These are phyloP conservation scores for Antedon mediterranea DNA, from an alignment of 53 echinoderm and acorn worm genomes.

Conservation along the genomic window DNA sequence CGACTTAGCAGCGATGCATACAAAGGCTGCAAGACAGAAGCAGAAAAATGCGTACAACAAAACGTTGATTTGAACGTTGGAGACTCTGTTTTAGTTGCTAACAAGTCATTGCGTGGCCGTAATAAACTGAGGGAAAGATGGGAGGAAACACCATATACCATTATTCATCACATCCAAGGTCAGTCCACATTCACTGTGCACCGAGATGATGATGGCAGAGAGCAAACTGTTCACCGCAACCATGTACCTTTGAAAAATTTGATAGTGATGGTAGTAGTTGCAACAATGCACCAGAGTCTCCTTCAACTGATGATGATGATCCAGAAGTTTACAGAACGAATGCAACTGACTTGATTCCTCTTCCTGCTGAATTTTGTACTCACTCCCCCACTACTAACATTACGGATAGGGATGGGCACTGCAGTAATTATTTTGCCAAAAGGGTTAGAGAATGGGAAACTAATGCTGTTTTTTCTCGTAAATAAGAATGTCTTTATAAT, in stretches of 20 bases:
- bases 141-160: slow-evolving; percentile 3
- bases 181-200: background rate
- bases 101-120: slow-evolving; percentile 2
- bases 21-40: background rate
- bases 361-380: no score
- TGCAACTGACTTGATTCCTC: no score
- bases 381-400: slow-evolving; percentile 4
- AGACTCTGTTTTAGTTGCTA: slow-evolving; percentile 3
- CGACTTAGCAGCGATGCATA: background rate
- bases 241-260: background rate
- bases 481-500: background rate
- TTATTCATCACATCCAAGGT: background rate
- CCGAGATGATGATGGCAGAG: background rate
- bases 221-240: background rate
- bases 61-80: background rate
- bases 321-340: no score
- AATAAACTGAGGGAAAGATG: no score
- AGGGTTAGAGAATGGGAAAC: background rate
- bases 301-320: no score
- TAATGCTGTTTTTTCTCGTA: no score
- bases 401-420: background rate
- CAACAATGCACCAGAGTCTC: no score
- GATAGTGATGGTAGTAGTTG: background rate
- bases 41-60: background rate
- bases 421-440: background rate